Evolutionary conservation across 2,113 vertebrate genomes (phyloP), one percentile per base, ranked within the genome.

Genomic region (Tupaia chinensis): DNA sequence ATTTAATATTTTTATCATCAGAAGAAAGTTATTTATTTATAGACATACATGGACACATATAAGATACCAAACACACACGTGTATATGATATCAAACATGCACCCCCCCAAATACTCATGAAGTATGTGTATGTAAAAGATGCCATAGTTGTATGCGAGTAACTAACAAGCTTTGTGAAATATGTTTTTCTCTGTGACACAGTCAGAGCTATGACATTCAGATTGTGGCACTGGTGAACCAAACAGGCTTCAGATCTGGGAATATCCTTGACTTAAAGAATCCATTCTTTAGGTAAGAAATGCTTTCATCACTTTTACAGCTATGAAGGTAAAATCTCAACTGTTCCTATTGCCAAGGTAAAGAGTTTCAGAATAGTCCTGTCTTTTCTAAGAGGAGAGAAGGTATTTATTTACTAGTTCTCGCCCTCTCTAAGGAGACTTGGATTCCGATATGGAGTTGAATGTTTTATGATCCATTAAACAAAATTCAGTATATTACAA

Each of bases 171-270:
- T 66, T 68, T 70, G 16, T 66, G 78, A 82, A 61, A 63, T 22
- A 11, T 63, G 19, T 95, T 96, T 81, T 95, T 97, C 61, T 97
- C 81, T 94, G 54, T 54, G 19, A 90, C 92, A 16, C 95, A 99
- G 99, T 89, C 98, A 99, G 95, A 99, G 98, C 97, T 99, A 99
- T 44, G 98, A 99, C 92, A 98, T 99, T 98, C 98, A 99, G 91
- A 99, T 99, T 81, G 97, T 98, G 86, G 98, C 98, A 10, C 97
- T 98, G 22, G 98, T 99, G 22, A 99, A 99, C 84, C 98, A 99
- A 91, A 99, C 98, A 25, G 99, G 99, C 80, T 99, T 99, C 97
- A 99, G 97, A 96, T 99, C 99, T 86, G 98, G 98, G 92, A 99
- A 99, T 92, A 95, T 89, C 29, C 97, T 99, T 81, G 98, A 99